Evolutionary conservation across 1,140 invertebrate species (phyloP).

Genomic region (Mactra quadrangularis): DNA sequence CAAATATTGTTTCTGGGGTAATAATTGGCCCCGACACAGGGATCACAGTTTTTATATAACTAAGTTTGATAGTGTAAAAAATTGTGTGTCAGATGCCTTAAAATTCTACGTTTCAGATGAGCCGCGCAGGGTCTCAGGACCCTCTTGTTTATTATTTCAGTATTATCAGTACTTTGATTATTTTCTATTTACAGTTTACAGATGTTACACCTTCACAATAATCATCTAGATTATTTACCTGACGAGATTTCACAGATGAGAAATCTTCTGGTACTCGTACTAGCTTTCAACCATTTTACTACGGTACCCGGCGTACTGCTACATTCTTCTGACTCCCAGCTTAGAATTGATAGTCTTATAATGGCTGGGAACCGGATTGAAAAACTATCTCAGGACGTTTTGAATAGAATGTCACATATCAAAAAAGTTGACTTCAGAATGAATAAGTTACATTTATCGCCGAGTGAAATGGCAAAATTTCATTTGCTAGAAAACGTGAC

Average conservation of each 20-base stretch:
- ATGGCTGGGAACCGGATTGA: constrained; percentile 83
- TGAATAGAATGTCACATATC: constrained; percentile 79
- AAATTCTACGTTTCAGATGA: too few relatives aligned
- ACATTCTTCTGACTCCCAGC: constrained; percentile 68
- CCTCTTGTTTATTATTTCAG: too few relatives aligned
- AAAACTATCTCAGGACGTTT: constrained; percentile 74
- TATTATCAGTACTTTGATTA: too few relatives aligned
- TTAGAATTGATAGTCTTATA: constrained; percentile 81
- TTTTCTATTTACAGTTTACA: constrained; percentile 75
- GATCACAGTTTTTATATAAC: too few relatives aligned
- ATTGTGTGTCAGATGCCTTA: too few relatives aligned
- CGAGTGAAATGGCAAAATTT: constrained; percentile 81
- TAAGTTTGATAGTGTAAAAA: too few relatives aligned
- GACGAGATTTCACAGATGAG: constrained; percentile 78
- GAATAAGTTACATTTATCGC: constrained; percentile 80
- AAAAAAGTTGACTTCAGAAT: constrained; percentile 83
- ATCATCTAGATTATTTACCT: constrained; percentile 79
- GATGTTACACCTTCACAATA: constrained; percentile 82
- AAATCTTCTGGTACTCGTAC: constrained; percentile 78
- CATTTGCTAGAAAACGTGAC: constrained; percentile 80
- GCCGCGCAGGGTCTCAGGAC: too few relatives aligned
- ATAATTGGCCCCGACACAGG: too few relatives aligned
- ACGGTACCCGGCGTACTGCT: constrained; percentile 77
- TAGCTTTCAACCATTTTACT: constrained; percentile 83
- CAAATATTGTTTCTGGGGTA: too few relatives aligned